Base-by-base conservation (phyloP, 1,140 invertebrate species). In the Drosophila nigrodunni region DNA sequence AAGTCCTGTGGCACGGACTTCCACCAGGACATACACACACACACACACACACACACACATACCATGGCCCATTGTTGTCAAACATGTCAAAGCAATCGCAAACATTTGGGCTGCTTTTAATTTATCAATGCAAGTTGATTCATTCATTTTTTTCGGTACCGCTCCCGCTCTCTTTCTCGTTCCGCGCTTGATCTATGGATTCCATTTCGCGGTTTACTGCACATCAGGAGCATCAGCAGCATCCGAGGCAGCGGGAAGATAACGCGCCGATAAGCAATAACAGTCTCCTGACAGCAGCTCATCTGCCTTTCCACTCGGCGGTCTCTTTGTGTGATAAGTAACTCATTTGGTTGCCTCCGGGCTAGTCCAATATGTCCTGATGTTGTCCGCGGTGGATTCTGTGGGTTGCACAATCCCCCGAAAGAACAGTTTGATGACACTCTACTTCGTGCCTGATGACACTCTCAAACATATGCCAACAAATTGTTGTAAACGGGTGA, bases 51-150 rank as follows among this genome's bases (percentile, higher is more conserved):
- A 13, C 30, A 25, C 30, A 15, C n/a, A 3, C 7, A n/a, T 13
- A n/a, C 65, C n/a, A 41, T 18, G 39, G 34, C 9, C 68, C 79
- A 86, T 81, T 90, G 88, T 90, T 90, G 88, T 90, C 78, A 91
- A 90, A 90, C 88, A 90, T 90, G 88, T 90, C 88, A 90, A 90
- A 91, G 88, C 82, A 91, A 88, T 73, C 52, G 83, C 78, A 90
- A 91, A 91, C 88, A 90, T 88, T 90, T 75, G 88, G 80, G 76
- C 82, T 74, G 80, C 80, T 76, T 81, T 90, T 90, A 86, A 90
- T 90, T 90, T 90, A 91, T 91, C 83, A 88, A 73, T 73, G 74
- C 71, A 65, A 83, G 73, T 66, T 70, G 67, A 82, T 79, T 86
- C 80, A 77, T 49, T 82, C 74, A 64, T 71, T 52, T 62, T 78